phyloP scores from a whole-genome alignment of 2,888 invertebrate genomes.

The Fragum whitleyi region DNA sequence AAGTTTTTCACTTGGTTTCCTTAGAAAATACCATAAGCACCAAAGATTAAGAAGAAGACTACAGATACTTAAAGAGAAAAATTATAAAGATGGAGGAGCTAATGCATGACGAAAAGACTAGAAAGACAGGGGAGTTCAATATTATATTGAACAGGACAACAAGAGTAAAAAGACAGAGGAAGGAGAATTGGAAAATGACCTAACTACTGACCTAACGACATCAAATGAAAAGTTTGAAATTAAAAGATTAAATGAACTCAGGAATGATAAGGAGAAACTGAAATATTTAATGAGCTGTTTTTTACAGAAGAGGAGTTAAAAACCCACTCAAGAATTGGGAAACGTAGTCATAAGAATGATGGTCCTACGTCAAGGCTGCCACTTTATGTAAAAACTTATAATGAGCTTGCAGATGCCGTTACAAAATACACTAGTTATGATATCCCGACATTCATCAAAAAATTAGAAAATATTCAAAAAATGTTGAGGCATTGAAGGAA shows the following conservation, averaged over 20 bases:
- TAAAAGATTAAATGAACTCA: neutral
- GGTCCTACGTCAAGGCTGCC: constrained; percentile 16
- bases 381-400: constrained; percentile 24
- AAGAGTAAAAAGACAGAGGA: constrained; percentile 18
- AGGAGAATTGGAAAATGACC: neutral
- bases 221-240: no score
- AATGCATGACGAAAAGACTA: no score
- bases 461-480: constrained; percentile 39
- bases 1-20: neutral
- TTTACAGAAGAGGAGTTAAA: constrained; percentile 35
- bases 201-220: no score
- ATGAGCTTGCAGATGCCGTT: constrained; percentile 27
- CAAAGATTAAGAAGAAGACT: constrained; percentile 26
- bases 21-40: constrained; percentile 35
- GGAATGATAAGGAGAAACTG: constrained; percentile 27
- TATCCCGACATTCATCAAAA: constrained; percentile 22
- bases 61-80: constrained; percentile 26
- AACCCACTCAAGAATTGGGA: constrained; percentile 33
- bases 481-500: constrained; percentile 25
- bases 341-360: constrained; percentile 12
- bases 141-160: neutral
- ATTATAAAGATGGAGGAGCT: constrained; percentile 24
- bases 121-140: neutral
- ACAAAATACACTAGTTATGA: constrained; percentile 21
- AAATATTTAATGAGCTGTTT: constrained; percentile 30